Evolutionary conservation across 2,113 vertebrate genomes (phyloP).

Genomic region (Cyrtonyx montezumae): DNA sequence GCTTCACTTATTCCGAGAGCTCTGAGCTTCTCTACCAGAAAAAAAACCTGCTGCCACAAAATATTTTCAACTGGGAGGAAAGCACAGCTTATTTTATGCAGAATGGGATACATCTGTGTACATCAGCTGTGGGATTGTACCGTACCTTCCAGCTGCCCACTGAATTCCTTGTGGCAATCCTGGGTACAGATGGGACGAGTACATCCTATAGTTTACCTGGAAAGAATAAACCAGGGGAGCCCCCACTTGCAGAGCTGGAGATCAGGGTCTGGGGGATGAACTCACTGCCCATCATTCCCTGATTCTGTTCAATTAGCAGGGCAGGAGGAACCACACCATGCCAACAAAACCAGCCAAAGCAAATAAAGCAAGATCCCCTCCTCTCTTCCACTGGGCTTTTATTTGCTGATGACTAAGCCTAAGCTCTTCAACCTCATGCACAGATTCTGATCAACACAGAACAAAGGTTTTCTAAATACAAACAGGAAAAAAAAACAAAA

Average conservation of each 20-base stretch:
- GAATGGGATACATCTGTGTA: not conserved
- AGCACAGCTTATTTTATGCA: not conserved
- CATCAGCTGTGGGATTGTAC: not conserved
- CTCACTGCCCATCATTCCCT: not conserved
- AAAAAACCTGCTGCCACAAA: not conserved
- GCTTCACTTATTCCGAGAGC: not conserved
- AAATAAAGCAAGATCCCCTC: not conserved
- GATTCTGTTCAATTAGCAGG: not conserved
- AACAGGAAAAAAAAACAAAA: not conserved
- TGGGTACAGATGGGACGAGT: accelerated
- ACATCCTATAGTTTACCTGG: not conserved
- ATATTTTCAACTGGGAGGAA: not conserved
- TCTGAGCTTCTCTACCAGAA: not conserved
- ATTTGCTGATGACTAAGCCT: not conserved
- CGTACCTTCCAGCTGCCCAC: accelerated
- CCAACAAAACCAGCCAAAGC: not conserved
- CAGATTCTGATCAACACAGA: not conserved
- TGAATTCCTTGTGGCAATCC: not conserved
- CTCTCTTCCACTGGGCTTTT: not conserved
- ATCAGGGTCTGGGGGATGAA: not conserved
- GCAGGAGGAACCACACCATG: not conserved
- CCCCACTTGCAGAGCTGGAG: not conserved
- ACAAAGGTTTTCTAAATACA: not conserved
- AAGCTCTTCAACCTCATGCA: not conserved
- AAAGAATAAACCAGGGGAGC: not conserved